These are phyloP conservation scores for Hormiphora californensis DNA, from an alignment of 37 sponge, comb jelly and placozoan species.

Conservation along the genomic window DNA sequence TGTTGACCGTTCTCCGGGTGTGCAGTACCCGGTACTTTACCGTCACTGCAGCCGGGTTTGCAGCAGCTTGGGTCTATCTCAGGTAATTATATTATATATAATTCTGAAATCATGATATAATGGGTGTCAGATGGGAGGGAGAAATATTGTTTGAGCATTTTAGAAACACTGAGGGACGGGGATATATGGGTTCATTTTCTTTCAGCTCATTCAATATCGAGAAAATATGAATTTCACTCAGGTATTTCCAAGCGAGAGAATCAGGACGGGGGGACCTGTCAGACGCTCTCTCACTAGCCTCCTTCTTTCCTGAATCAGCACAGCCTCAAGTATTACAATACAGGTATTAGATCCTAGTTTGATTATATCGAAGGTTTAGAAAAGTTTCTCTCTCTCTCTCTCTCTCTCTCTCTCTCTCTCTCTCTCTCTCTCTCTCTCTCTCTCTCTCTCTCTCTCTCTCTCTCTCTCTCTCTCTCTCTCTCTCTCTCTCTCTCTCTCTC, in stretches of 20 bases:
- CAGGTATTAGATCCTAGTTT: too few relatives aligned
- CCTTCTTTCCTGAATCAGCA: slow-evolving; percentile 46
- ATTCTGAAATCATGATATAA: neutral
- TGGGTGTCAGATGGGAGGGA: too few relatives aligned
- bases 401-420: neutral
- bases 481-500: neutral
- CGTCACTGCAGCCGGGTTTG: neutral
- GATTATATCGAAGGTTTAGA: too few relatives aligned
- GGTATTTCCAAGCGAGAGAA: slow-evolving; percentile 21
- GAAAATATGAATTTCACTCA: neutral
- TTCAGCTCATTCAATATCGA: neutral
- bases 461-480: neutral
- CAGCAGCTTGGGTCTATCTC: slow-evolving; percentile 35
- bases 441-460: neutral
- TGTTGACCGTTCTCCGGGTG: neutral
- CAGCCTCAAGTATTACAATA: slow-evolving; percentile 21
- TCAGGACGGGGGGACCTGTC: slow-evolving; percentile 17
- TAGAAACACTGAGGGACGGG: neutral
- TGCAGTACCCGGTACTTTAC: neutral
- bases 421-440: neutral
- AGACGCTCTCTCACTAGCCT: slow-evolving; percentile 8
- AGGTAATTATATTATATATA: neutral
- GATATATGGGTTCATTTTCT: neutral
- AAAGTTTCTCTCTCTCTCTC: neutral
- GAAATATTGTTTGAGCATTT: neutral